phyloP scores from a whole-genome alignment of 2,797 vertebrate genomes.

The Sebastes paucispinis region DNA sequence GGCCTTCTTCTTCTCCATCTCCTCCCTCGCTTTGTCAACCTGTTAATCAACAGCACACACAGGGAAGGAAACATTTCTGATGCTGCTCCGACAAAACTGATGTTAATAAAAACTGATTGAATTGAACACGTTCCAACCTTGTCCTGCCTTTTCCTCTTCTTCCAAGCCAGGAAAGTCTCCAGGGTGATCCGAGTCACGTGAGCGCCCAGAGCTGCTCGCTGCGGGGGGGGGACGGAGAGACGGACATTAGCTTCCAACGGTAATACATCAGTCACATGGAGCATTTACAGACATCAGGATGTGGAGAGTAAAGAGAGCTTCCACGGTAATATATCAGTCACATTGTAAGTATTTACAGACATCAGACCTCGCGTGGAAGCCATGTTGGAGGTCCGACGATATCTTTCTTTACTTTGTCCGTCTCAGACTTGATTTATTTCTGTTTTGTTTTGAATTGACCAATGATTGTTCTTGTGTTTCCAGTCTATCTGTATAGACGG shows the following conservation, averaged over 20 bases:
- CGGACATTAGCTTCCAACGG: not conserved
- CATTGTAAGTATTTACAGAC: not conserved
- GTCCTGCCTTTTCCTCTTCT: constrained; percentile 98
- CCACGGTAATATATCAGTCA: not conserved
- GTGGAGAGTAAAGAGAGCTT: not conserved
- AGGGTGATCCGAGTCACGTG: constrained; percentile 97
- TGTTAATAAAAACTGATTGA: not conserved
- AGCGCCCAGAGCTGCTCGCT: constrained; percentile 92
- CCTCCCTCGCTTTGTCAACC: constrained; percentile 89
- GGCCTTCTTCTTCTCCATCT: constrained; percentile 97
- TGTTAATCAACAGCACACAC: constrained; percentile 49
- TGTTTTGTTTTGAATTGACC: not conserved
- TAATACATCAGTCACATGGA: not conserved
- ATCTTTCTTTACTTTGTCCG: no score
- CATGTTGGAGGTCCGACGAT: not conserved
- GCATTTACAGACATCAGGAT: not conserved
- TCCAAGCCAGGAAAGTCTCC: constrained; percentile 98
- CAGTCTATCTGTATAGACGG: not conserved
- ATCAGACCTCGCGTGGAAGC: not conserved
- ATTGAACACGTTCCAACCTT: constrained; percentile 76
- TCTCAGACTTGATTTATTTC: not conserved
- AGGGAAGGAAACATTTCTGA: not conserved
- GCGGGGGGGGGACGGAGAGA: constrained; percentile 10
- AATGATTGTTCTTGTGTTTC: not conserved
- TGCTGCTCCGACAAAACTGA: not conserved